Percentiles rank a stretch among this genome's conserved stretches.
Conservation (phyloP, 1,140 invertebrate species). For the Drosophila orena region DNA sequence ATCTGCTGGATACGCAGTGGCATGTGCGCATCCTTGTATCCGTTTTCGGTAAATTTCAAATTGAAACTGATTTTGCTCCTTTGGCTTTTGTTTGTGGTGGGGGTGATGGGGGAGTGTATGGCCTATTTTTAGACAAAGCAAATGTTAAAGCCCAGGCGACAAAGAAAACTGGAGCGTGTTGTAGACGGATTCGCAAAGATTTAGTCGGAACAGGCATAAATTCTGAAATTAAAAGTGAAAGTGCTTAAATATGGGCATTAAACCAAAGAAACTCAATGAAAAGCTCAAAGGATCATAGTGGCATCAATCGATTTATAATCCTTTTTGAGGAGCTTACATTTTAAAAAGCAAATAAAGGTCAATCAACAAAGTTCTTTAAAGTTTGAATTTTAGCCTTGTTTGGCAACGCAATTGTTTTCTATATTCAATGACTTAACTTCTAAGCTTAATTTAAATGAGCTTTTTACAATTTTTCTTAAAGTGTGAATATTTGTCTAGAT, state of each 20-base stretch:
- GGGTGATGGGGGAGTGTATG: not conserved
- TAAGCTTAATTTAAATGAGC: no score
- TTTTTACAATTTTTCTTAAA: no score
- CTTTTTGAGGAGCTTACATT: not conserved
- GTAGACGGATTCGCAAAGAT: not conserved
- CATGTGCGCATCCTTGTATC: constrained; percentile 48
- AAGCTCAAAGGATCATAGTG: not conserved
- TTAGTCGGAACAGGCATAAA: not conserved
- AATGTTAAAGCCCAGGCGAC: constrained; percentile 48
- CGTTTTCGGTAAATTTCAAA: constrained; percentile 73
- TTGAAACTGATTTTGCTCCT: constrained; percentile 74
- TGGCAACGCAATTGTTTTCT: no score
- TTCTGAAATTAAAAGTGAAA: not conserved
- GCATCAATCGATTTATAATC: not conserved
- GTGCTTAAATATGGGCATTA: not conserved
- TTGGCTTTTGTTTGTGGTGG: constrained; percentile 46
- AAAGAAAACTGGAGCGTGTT: constrained; percentile 31
- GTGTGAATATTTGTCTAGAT: no score
- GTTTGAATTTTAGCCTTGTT: no score
- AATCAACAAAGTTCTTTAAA: no score
- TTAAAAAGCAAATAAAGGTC: not conserved
- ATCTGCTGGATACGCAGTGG: constrained; percentile 26
- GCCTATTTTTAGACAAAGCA: constrained; percentile 44
- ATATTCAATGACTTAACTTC: no score
- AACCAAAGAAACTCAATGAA: not conserved